These are phyloP conservation scores for Takifugu ocellatus DNA, from an alignment of 2,797 vertebrate species.

Conservation along the genomic window DNA sequence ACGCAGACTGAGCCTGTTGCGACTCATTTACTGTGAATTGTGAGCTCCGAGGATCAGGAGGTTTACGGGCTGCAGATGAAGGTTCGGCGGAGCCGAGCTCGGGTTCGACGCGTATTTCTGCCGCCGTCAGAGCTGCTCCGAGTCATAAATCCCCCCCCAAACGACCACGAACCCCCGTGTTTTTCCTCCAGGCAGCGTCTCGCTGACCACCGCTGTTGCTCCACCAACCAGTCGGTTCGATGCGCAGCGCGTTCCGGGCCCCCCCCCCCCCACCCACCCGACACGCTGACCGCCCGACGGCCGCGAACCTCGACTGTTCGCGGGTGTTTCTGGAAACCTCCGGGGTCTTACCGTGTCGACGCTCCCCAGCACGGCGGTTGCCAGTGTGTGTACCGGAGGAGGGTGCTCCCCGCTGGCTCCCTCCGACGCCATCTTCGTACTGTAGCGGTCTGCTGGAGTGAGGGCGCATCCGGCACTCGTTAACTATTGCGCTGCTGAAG, in stretches of 20 bases:
- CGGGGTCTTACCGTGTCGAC: slow-evolving; percentile 75
- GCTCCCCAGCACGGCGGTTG: slow-evolving; percentile 71
- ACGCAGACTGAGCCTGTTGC: too few species aligned
- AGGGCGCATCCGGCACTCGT: slow-evolving; percentile 66
- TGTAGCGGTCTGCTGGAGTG: slow-evolving; percentile 78
- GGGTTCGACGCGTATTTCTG: neutral
- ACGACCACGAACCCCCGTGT: neutral
- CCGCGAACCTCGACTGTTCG: too few species aligned
- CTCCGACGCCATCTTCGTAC: slow-evolving; percentile 96
- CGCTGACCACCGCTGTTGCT: slow-evolving; percentile 44
- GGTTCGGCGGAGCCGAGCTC: too few species aligned
- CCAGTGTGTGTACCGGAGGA: slow-evolving; percentile 77
- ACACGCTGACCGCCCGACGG: neutral
- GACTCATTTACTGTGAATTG: neutral
- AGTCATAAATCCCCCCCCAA: neutral
- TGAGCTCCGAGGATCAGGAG: slow-evolving; percentile 11
- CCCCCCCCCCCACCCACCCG: neutral
- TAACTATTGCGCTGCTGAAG: slow-evolving; percentile 73
- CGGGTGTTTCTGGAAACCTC: too few species aligned
- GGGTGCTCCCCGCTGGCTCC: slow-evolving; percentile 86
- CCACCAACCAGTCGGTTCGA: slow-evolving; percentile 35
- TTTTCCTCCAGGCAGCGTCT: slow-evolving; percentile 27
- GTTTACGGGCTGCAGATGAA: slow-evolving; percentile 7
- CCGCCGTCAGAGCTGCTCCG: neutral
- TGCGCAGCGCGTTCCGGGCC: slow-evolving; percentile 28